Percentiles rank a stretch among this genome's conserved stretches.
Conservation (phyloP, 30 jellyfish, hydroid and myxozoan species). For the Pelagia noctiluca region DNA sequence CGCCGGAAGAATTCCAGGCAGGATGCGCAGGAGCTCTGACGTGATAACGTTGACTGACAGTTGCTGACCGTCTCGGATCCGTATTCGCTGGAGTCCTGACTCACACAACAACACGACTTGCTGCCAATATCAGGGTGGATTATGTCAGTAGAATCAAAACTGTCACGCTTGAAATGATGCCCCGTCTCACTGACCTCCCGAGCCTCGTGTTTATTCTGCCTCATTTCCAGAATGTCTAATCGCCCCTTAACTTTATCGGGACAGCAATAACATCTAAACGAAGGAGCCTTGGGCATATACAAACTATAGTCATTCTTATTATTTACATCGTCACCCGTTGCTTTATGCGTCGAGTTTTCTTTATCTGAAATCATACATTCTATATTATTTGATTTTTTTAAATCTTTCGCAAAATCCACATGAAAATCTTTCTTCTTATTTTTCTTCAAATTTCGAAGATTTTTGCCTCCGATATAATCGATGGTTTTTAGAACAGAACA, state of each 20-base stretch:
- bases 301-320: not conserved
- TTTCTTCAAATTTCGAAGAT: constrained; percentile 30
- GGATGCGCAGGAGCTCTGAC: constrained; percentile 62
- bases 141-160: constrained; percentile 7
- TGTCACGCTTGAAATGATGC: not conserved
- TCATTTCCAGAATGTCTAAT: not conserved
- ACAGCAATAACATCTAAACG: constrained; percentile 89
- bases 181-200: constrained; percentile 1
- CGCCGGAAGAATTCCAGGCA: constrained; percentile 41
- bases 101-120: constrained; percentile 53
- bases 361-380: not conserved
- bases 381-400: not conserved
- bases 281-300: constrained; percentile 30
- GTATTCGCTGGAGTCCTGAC: constrained; percentile 53
- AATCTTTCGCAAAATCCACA: not conserved
- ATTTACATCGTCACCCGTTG: not conserved
- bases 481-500: constrained; percentile 50
- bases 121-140: constrained; percentile 17
- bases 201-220: not conserved
- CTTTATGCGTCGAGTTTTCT: constrained; percentile 3
- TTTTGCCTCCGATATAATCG: constrained; percentile 55
- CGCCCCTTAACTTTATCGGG: constrained; percentile 25
- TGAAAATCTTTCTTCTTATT: too few species aligned
- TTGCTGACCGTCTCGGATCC: constrained; percentile 66
- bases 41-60: constrained; percentile 39